Evolutionary conservation across 2,888 invertebrate species (phyloP).

Genomic region (Caenorhabditis sulstoni): DNA sequence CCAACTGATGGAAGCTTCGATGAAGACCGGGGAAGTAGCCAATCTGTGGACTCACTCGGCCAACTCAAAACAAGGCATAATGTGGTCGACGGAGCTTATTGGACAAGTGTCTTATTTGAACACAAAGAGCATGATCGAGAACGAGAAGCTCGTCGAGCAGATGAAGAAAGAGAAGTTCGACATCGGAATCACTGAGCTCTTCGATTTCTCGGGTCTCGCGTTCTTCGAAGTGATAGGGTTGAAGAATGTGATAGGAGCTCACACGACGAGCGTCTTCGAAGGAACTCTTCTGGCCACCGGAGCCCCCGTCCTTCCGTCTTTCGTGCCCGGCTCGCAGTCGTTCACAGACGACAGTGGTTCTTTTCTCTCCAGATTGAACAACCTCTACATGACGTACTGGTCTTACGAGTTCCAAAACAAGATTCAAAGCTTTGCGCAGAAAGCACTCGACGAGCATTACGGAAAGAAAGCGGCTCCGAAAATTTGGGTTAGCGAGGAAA

Average conservation of each 20-base stretch:
- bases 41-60: slow-evolving; percentile 58
- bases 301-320: slow-evolving; percentile 59
- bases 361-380: slow-evolving; percentile 43
- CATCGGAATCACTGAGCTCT: slow-evolving; percentile 59
- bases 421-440: slow-evolving; percentile 44
- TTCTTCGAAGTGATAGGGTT: slow-evolving; percentile 59
- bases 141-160: slow-evolving; percentile 33
- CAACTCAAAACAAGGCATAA: slow-evolving; percentile 57
- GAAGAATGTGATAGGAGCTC: slow-evolving; percentile 61
- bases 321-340: slow-evolving; percentile 62
- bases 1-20: slow-evolving; percentile 30
- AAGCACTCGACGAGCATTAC: slow-evolving; percentile 51
- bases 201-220: slow-evolving; percentile 60
- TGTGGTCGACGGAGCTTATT: slow-evolving; percentile 55
- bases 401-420: slow-evolving; percentile 57
- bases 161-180: slow-evolving; percentile 62
- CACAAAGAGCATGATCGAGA: slow-evolving; percentile 47
- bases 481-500: slow-evolving; percentile 45
- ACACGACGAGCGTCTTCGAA: slow-evolving; percentile 61
- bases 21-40: slow-evolving; percentile 47
- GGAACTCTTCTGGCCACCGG: slow-evolving; percentile 61
- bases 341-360: slow-evolving; percentile 61
- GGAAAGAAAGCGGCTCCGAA: slow-evolving; percentile 39
- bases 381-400: slow-evolving; percentile 56
- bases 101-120: slow-evolving; percentile 46